These are phyloP conservation scores for Gouania willdenowi DNA, from an alignment of 2,797 vertebrate species.

Conservation along the genomic window DNA sequence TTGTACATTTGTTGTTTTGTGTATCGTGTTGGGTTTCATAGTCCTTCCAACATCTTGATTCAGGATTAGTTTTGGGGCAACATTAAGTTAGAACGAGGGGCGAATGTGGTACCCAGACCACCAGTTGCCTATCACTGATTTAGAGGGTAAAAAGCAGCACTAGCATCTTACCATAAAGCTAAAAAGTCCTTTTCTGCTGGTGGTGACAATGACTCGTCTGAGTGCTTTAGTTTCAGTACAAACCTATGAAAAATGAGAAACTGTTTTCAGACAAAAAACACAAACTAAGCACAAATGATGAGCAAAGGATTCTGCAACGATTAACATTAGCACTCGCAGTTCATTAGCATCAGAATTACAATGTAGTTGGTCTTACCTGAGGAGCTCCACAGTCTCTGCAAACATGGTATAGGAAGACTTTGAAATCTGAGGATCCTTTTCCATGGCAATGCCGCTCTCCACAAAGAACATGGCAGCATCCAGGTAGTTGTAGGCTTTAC, in stretches of 20 bases:
- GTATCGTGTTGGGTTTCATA: too few species aligned
- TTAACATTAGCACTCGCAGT: too few species aligned
- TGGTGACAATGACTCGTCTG: constrained; percentile 70
- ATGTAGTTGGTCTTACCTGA: constrained; percentile 82
- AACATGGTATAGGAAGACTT: constrained; percentile 87
- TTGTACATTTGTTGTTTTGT: too few species aligned
- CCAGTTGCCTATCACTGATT: too few species aligned
- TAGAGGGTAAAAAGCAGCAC: background rate
- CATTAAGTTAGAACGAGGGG: too few species aligned
- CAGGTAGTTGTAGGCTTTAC: constrained; percentile 87
- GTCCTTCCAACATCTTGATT: too few species aligned
- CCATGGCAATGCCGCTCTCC: constrained; percentile 88
- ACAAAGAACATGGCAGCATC: constrained; percentile 88
- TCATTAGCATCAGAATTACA: too few species aligned
- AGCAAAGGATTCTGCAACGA: too few species aligned
- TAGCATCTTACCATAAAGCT: constrained; percentile 81
- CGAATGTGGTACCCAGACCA: too few species aligned
- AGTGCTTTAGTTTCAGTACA: constrained; percentile 83
- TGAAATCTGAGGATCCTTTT: constrained; percentile 78
- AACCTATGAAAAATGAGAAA: constrained; percentile 80
- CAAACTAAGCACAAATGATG: too few species aligned
- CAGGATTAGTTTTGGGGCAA: too few species aligned
- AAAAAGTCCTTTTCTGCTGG: constrained; percentile 83
- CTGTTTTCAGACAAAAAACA: too few species aligned
- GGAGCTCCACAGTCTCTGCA: constrained; percentile 85